Evolutionary conservation across 2,888 invertebrate genomes (phyloP), one percentile per base, ranked within the genome.

Genomic region (Meteorus cinctellus): DNA sequence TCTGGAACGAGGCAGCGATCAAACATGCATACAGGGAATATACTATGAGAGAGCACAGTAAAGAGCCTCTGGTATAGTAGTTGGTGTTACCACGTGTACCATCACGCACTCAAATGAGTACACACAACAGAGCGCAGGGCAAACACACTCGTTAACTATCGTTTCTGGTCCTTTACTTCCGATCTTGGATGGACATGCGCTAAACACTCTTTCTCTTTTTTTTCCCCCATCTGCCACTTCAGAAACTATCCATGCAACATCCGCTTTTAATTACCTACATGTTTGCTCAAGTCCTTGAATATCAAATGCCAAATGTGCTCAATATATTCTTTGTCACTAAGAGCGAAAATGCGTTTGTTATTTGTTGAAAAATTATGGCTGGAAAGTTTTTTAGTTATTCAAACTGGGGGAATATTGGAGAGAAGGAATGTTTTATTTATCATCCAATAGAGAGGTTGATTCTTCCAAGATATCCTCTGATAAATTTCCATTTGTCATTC

Each of bases 61-160:
- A 31, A 10, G 27, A n/a, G 41, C 60, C 12, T 63, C 12, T 34
- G 34, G 48, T 14, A 63, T 67, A 51, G 62, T 45, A 24, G 48
- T 63, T 65, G 29, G 67, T 55, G 55, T 48, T 48, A 48, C 19
- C 8, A 19, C 19, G 55, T 55, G 55, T 55, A 34, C 68, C 65
- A 74, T 66, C 68, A 71, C 71, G 67, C 76, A 72, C 69, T 63
- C 41, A 68, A 76, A 74, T 73, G 75, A 71, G 75, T 74, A 78
- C 75, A 75, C 68, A 78, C 76, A 65, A 67, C 75, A 78, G 80
- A 83, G 74, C 81, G 82, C 67, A 82, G 76, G 80, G 81, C 83
- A 84, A 84, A 84, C 84, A 84, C 84, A 81, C 80, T 69, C 73
- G 51, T 55, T 66, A 60, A 65, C 73, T 63, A 60, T 75, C 48